Percentiles rank a stretch among this genome's conserved stretches.
These are phyloP conservation scores for Sminthurinus aureus DNA, from an alignment of 2,888 invertebrate genomes.

Conservation along the genomic window DNA sequence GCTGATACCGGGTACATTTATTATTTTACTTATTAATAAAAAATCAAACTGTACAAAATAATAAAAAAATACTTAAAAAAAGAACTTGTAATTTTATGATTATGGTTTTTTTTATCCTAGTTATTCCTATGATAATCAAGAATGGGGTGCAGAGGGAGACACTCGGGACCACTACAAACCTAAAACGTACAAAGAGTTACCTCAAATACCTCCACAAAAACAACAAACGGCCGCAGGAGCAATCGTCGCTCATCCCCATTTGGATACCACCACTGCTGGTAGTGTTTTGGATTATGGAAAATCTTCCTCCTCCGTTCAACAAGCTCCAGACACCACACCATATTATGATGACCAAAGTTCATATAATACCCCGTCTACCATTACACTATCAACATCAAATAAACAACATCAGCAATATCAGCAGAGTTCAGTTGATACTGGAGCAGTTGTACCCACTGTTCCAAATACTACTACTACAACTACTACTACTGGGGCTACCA, in stretches of 20 bases:
- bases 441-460: background rate
- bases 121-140: constrained; percentile 36
- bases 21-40: no score
- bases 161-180: constrained; percentile 40
- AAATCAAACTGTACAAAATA: no score
- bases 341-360: background rate
- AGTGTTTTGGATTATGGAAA: background rate
- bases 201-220: constrained; percentile 12
- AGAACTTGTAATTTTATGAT: background rate
- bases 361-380: background rate
- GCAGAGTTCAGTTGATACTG: background rate
- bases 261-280: background rate
- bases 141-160: constrained; percentile 33
- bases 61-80: background rate
- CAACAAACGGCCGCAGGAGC: background rate
- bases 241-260: background rate
- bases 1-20: constrained; percentile 49
- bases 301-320: background rate
- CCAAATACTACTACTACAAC: background rate
- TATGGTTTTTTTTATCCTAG: constrained; percentile 11
- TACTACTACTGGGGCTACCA: background rate
- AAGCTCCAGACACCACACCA: background rate
- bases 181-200: constrained; percentile 36
- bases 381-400: background rate
- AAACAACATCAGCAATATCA: background rate